phyloP scores from a whole-genome alignment of 2,888 invertebrate species.

The Tiphia femorata region DNA sequence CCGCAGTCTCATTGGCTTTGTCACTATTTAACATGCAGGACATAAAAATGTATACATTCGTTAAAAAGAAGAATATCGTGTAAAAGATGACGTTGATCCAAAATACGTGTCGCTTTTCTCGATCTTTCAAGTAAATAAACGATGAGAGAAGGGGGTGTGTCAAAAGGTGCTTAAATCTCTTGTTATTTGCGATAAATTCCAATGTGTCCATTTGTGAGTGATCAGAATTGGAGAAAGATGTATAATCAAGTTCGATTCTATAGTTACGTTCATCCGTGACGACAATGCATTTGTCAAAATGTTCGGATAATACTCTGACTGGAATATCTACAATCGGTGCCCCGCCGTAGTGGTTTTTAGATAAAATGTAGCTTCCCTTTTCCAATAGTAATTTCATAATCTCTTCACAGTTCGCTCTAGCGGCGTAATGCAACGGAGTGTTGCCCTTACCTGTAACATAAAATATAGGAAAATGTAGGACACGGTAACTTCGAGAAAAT shows the following conservation, averaged over 20 bases:
- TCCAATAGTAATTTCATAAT: slow-evolving; percentile 76
- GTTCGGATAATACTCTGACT: slow-evolving; percentile 77
- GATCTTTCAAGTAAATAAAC: slow-evolving; percentile 86
- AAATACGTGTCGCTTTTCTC: slow-evolving; percentile 80
- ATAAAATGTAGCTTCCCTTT: slow-evolving; percentile 81
- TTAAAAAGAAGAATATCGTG: slow-evolving; percentile 76
- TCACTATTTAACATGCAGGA: slow-evolving; percentile 38
- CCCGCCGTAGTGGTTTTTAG: slow-evolving; percentile 74
- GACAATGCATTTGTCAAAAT: slow-evolving; percentile 80
- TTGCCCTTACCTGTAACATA: too few species aligned
- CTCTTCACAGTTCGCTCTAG: slow-evolving; percentile 76
- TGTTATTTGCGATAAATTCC: slow-evolving; percentile 78
- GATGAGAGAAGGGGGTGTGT: slow-evolving; percentile 86
- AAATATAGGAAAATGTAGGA: too few species aligned
- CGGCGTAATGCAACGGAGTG: slow-evolving; percentile 82
- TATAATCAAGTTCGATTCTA: slow-evolving; percentile 81
- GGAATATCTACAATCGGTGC: slow-evolving; percentile 81
- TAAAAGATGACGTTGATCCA: slow-evolving; percentile 81
- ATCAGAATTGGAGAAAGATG: too few species aligned
- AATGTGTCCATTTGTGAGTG: slow-evolving; percentile 75
- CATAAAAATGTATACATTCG: slow-evolving; percentile 81
- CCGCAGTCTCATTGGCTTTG: too few species aligned
- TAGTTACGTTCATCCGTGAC: slow-evolving; percentile 76
- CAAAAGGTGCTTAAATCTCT: slow-evolving; percentile 77
- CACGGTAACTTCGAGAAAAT: too few species aligned